phyloP scores from a whole-genome alignment of 2,797 vertebrate genomes.

The Heteromormyrus szaboi region DNA sequence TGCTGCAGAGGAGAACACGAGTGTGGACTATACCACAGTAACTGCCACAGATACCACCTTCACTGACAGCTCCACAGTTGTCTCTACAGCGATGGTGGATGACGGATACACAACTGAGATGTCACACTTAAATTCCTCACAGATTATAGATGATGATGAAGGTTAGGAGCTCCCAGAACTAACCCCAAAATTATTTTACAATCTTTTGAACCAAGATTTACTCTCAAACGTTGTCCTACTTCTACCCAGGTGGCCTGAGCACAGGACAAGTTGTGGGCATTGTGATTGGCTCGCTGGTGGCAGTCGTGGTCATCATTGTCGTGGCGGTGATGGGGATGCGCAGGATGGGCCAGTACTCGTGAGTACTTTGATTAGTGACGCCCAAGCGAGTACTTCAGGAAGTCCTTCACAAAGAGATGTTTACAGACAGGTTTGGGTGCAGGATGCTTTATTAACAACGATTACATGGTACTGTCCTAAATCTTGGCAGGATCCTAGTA shows the following conservation, averaged over 20 bases:
- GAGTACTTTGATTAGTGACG: constrained; percentile 41
- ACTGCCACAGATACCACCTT: not conserved
- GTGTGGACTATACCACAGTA: not conserved
- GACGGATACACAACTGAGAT: not conserved
- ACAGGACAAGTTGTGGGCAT: constrained; percentile 62
- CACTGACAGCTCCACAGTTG: not conserved
- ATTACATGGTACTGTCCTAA: not conserved
- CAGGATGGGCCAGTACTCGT: constrained; percentile 74
- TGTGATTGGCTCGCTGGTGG: constrained; percentile 57
- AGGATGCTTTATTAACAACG: not conserved
- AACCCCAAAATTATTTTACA: not conserved
- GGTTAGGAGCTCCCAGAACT: not conserved
- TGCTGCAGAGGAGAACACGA: not conserved
- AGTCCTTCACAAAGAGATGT: not conserved
- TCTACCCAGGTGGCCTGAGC: constrained; percentile 36
- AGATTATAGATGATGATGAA: not conserved
- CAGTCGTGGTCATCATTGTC: constrained; percentile 50
- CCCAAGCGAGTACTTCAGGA: not conserved
- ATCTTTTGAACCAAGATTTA: not conserved
- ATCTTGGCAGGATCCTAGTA: not conserved
- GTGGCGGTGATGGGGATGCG: constrained; percentile 54
- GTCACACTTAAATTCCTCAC: not conserved
- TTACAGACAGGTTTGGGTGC: not conserved
- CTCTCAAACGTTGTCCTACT: not conserved
- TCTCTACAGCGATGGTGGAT: not conserved